Percentiles rank a stretch among this genome's conserved stretches.
phyloP scores from a whole-genome alignment of 2,797 vertebrate species.

The Rhabdomys pumilio region DNA sequence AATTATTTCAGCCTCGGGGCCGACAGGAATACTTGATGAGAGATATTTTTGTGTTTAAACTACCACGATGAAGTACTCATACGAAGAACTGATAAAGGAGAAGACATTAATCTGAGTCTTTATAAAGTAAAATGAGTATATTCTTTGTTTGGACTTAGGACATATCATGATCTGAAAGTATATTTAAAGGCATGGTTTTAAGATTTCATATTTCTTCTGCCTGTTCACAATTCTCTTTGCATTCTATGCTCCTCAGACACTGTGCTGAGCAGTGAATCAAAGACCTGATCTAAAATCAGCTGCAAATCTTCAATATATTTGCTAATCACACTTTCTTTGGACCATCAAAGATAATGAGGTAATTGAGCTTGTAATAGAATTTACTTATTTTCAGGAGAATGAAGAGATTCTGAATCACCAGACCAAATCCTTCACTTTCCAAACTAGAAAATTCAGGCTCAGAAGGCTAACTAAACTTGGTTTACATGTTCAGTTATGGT shows the following conservation, averaged over 20 bases:
- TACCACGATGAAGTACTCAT: neutral
- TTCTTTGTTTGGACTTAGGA: slow-evolving; percentile 63
- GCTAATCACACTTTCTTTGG: slow-evolving; percentile 70
- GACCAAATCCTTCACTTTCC: slow-evolving; percentile 67
- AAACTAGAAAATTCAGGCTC: slow-evolving; percentile 60
- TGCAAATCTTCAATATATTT: slow-evolving; percentile 61
- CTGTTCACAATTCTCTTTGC: neutral
- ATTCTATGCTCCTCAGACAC: slow-evolving; percentile 5
- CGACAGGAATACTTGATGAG: neutral
- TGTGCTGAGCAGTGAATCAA: slow-evolving; percentile 59
- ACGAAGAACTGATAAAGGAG: neutral
- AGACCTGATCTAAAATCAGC: slow-evolving; percentile 53
- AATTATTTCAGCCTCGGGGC: neutral
- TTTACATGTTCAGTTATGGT: neutral
- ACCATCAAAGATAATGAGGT: slow-evolving; percentile 66
- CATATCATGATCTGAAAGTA: neutral
- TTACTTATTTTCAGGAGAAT: slow-evolving; percentile 76
- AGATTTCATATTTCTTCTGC: neutral
- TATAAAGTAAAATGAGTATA: neutral
- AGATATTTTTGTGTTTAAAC: slow-evolving; percentile 10
- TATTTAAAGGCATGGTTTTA: neutral
- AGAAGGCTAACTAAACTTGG: neutral
- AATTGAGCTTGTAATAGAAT: slow-evolving; percentile 71
- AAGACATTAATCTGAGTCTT: neutral
- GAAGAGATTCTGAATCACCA: slow-evolving; percentile 73